Base-by-base conservation (phyloP, 2,113 vertebrate species). In the Telmatochromis sp. region DNA sequence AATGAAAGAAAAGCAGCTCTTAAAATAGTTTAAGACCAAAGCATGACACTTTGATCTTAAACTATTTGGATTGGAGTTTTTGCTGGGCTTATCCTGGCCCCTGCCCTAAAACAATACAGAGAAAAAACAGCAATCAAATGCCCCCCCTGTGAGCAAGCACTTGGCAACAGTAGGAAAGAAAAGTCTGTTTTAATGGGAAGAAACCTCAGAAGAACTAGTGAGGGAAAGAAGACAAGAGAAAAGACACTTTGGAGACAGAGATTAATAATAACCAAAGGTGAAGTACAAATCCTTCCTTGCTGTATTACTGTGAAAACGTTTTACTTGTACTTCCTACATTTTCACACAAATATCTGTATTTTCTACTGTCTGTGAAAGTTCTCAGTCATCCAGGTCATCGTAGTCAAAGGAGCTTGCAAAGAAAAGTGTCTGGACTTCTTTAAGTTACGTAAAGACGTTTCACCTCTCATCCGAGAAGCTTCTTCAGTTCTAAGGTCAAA, bases 251-350 rank as follows among this genome's bases (percentile, higher is more conserved):
- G 13, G 23, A 28, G 7, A 57, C 55, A 28, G 13, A 57, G 55
- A 28, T 28, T 28, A 57, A 28, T 57, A 57, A 57, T 57, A 15
- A 57, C 54, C 54, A 28, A 26, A 57, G 21, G 21, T 57, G 54
- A 57, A 57, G 54, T 26, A 57, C 23, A 57, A 26, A 57, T 57
- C 23, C 23, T 57, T 54, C n/a, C 53, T 54, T 55, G 11, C 53
- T 23, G 0, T 55, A 55, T 54, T 23, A 23, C 10, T 23, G n/a
- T 28, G 55, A 58, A 9, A 28, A 28, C 1, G 0, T 28, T 15
- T 58, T 15, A 58, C 55, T 58, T 58, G 13, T 15, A 9, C 55
- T 57, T 13, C 13, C 26, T 58, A 15, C 55, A 58, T 31, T 31
- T 28, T 31, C 14, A 28, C 26, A 58, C 13, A 58, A 58, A 58